These are phyloP conservation scores for Coregonus sp. DNA, from an alignment of 2,797 vertebrate species.

Conservation along the genomic window DNA sequence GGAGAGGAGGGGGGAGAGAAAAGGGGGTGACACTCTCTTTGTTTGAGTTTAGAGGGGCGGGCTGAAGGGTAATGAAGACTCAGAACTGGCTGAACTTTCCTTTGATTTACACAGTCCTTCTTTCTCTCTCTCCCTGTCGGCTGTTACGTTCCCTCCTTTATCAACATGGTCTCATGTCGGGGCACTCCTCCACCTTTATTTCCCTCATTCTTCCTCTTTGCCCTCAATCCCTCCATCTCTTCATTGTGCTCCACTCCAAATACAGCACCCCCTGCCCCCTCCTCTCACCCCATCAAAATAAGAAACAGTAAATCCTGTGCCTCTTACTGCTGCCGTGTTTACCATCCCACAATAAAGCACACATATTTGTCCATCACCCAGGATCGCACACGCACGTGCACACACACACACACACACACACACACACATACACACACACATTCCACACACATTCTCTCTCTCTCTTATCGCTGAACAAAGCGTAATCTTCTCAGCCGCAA, in stretches of 20 bases:
- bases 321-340: slow-evolving; percentile 74
- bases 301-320: slow-evolving; percentile 72
- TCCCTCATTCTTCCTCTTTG: slow-evolving; percentile 42
- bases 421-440: slow-evolving; percentile 15
- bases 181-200: slow-evolving; percentile 28
- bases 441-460: slow-evolving; percentile 12
- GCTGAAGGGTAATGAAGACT: slow-evolving; percentile 2
- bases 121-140: neutral
- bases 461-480: slow-evolving; percentile 67
- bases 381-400: slow-evolving; percentile 56
- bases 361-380: slow-evolving; percentile 76
- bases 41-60: slow-evolving; percentile 1
- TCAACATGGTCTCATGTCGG: neutral
- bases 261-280: slow-evolving; percentile 35
- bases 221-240: slow-evolving; percentile 45
- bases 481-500: slow-evolving; percentile 59
- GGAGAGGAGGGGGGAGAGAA: neutral
- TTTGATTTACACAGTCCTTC: neutral
- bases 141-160: neutral
- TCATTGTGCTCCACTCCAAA: slow-evolving; percentile 62
- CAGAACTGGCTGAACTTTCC: neutral
- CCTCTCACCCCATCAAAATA: slow-evolving; percentile 47
- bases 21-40: neutral
- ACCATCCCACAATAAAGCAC: slow-evolving; percentile 76
- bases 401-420: too few relatives aligned